Evolutionary conservation across 2,888 invertebrate genomes (phyloP).

Genomic region (Drosophila colorata): DNA sequence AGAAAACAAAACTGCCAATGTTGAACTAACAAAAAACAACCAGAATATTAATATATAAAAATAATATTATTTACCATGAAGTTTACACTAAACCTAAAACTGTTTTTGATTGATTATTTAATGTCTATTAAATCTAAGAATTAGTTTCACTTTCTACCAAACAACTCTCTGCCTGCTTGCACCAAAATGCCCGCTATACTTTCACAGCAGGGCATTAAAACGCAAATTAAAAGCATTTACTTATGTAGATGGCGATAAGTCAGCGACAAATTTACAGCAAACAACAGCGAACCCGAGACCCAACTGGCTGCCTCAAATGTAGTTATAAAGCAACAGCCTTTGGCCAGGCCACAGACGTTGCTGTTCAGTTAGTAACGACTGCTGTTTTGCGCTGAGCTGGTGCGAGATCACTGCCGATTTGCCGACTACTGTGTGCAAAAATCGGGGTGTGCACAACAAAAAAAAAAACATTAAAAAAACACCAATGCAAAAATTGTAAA

Average conservation of each 20-base stretch:
- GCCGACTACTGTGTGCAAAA: conserved; percentile 49
- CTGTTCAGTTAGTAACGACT: conserved; percentile 40
- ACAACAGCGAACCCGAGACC: conserved; percentile 13
- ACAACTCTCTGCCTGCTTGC: neutral
- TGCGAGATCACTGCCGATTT: conserved; percentile 42
- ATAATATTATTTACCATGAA: neutral
- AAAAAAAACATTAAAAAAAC: neutral
- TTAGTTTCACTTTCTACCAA: conserved; percentile 12
- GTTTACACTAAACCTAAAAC: neutral
- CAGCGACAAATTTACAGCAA: conserved; percentile 56
- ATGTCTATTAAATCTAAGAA: neutral
- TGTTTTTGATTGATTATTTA: neutral
- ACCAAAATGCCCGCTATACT: conserved; percentile 29
- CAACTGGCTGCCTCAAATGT: conserved; percentile 25
- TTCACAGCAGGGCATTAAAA: conserved; percentile 28
- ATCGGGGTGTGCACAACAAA: conserved; percentile 46
- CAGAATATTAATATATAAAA: neutral
- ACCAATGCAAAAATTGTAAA: conserved; percentile 30
- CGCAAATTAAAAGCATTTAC: conserved; percentile 50
- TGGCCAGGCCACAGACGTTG: conserved; percentile 21
- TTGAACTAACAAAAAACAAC: no score
- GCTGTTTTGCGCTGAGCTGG: conserved; percentile 16
- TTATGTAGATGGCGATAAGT: conserved; percentile 42
- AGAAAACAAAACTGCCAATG: no score
- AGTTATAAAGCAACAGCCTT: conserved; percentile 34